phyloP scores from a whole-genome alignment of 2,888 invertebrate species.

The Parnassius smintheus region DNA sequence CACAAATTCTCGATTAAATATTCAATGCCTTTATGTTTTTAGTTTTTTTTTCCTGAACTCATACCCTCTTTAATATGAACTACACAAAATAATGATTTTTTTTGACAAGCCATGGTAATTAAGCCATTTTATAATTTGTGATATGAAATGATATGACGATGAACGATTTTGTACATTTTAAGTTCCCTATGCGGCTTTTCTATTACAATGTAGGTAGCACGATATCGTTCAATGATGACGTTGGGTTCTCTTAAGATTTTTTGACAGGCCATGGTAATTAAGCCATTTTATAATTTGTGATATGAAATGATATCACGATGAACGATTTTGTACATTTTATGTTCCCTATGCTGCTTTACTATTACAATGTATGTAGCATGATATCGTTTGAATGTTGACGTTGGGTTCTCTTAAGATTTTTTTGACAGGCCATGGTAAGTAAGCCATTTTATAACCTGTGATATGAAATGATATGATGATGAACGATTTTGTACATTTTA shows the following conservation, averaged over 20 bases:
- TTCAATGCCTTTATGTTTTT: too few species aligned
- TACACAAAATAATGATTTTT: too few species aligned
- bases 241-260: too few species aligned
- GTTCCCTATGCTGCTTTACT: constrained; percentile 12
- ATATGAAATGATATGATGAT: constrained; percentile 78
- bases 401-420: neutral
- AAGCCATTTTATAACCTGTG: constrained; percentile 32
- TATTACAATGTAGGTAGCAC: too few species aligned
- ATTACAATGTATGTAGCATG: neutral
- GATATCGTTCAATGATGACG: too few species aligned
- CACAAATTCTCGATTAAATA: too few species aligned
- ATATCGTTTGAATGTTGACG: neutral
- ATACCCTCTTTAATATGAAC: too few species aligned
- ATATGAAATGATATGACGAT: constrained; percentile 78
- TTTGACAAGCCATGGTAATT: neutral
- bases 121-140: constrained; percentile 35
- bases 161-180: constrained; percentile 67
- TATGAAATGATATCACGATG: constrained; percentile 78
- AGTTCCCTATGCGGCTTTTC: constrained; percentile 7
- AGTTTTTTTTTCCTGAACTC: too few species aligned
- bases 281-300: constrained; percentile 37
- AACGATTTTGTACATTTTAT: constrained; percentile 63
- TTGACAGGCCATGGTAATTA: neutral
- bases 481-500: constrained; percentile 65
- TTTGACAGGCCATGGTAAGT: neutral